Base-by-base conservation (phyloP, 2,113 vertebrate species). In the Athene noctua region DNA sequence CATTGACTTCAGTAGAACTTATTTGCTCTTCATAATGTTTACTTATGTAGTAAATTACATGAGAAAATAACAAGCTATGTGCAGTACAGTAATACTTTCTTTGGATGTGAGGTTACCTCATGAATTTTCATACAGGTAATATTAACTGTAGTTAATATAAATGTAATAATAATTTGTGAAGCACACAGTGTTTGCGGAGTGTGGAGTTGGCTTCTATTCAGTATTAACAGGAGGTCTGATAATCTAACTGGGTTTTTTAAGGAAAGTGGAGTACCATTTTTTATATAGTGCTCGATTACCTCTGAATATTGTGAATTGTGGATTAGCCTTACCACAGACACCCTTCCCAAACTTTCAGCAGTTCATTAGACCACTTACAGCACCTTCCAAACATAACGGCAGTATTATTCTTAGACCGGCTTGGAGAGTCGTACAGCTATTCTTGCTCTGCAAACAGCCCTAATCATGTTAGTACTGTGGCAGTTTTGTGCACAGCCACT, bases 371-470 rank as follows among this genome's bases (percentile, higher is more conserved):
- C 12, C 22, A 8, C 2, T 15, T 36, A 4, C 11, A 47, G 77
- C 42, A 13, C 25, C n/a, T 77, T 25, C 42, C 67, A 34, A 54
- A 36, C 40, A 40, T 1, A 29, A 52, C 38, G 63, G 2, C 18
- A 40, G 15, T 6, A 25, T 6, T 51, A 19, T 49, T 59, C 32
- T 77, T 26, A 3, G 27, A 30, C 4, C 16, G 55, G 19, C 40
- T 30, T 2, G 1, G n/a, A 62, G 47, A 40, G 12, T 17, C 1
- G 0, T 11, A 11, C 22, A 27, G 65, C 61, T 74, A 0, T 44
- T 42, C 6, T 4, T 66, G 86, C 68, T 62, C 46, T 71, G 74
- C 59, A 47, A 1, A 4, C 34, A 34, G 13, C 3, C 6, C 29
- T 46, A 20, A 1, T 36, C 11, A 14, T 15, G 22, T 2, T 61